These are phyloP conservation scores for Loxodonta africana DNA, from an alignment of 2,113 vertebrate genomes.

Conservation along the genomic window DNA sequence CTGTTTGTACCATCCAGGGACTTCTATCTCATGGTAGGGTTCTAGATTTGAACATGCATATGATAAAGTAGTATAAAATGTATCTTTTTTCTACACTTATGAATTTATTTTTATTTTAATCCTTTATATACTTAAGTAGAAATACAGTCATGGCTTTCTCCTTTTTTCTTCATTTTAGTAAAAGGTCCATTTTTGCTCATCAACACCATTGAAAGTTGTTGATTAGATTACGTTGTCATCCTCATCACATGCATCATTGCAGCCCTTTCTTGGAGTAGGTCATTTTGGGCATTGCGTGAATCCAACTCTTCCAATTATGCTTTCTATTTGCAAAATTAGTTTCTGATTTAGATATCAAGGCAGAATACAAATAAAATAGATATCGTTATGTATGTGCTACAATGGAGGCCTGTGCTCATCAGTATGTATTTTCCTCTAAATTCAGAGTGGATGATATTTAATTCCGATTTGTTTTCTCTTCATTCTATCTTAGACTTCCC, in stretches of 20 bases:
- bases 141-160: not conserved
- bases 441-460: not conserved
- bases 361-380: not conserved
- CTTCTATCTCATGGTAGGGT: not conserved
- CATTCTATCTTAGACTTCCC: not conserved
- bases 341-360: conserved; percentile 8
- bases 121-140: not conserved
- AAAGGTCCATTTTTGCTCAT: not conserved
- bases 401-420: not conserved
- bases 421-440: not conserved
- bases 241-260: not conserved
- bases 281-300: not conserved
- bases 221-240: not conserved
- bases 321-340: not conserved
- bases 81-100: not conserved
- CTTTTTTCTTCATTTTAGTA: conserved; percentile 3
- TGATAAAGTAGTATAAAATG: not conserved
- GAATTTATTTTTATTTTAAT: conserved; percentile 22
- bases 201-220: not conserved
- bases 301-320: not conserved
- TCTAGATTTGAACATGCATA: not conserved
- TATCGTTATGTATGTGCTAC: not conserved
- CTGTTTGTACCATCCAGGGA: not conserved
- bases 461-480: not conserved
- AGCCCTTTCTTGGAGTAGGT: not conserved